A percentile compares a stretch with the other conserved stretches of the same genome.
Conservation (phyloP, 2,113 vertebrate species). For the Amblyopsis rosae region DNA sequence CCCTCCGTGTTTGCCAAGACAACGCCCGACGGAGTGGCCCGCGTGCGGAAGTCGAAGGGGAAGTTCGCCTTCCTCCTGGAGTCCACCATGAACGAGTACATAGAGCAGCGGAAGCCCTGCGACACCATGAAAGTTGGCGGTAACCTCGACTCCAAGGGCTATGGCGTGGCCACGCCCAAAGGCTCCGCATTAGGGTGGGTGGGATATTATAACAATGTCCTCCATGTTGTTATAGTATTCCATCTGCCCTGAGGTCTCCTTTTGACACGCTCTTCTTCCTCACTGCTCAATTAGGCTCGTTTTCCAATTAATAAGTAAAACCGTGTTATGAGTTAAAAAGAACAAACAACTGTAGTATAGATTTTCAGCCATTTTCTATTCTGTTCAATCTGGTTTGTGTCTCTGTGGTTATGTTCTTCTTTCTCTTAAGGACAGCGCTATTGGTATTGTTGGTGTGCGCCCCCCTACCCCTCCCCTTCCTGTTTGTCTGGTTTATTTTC, state of each 20-base stretch:
- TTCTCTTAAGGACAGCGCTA: conserved; percentile 37
- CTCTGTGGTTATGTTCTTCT: conserved; percentile 32
- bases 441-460: conserved; percentile 54
- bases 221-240: conserved; percentile 98
- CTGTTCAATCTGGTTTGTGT: conserved; percentile 54
- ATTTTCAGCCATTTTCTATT: conserved; percentile 51
- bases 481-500: conserved; percentile 37
- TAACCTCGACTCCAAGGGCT: conserved; percentile 99
- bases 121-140: conserved; percentile 99
- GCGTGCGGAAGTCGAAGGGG: conserved; percentile 97
- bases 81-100: conserved; percentile 99
- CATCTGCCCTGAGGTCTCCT: conserved; percentile 98
- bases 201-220: conserved; percentile 99
- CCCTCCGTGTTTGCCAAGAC: conserved; percentile 99
- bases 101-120: conserved; percentile 98
- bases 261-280: conserved; percentile 80
- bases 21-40: conserved; percentile 93
- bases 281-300: conserved; percentile 46
- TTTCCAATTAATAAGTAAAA: conserved; percentile 47
- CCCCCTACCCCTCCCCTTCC: conserved; percentile 25
- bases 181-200: conserved; percentile 99
- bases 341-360: conserved; percentile 21
- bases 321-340: conserved; percentile 45
- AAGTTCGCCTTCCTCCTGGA: conserved; percentile 99
- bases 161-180: conserved; percentile 99